These are phyloP conservation scores for Mesocentrotus franciscanus DNA, from an alignment of 53 echinoderm and acorn worm species.

Conservation along the genomic window DNA sequence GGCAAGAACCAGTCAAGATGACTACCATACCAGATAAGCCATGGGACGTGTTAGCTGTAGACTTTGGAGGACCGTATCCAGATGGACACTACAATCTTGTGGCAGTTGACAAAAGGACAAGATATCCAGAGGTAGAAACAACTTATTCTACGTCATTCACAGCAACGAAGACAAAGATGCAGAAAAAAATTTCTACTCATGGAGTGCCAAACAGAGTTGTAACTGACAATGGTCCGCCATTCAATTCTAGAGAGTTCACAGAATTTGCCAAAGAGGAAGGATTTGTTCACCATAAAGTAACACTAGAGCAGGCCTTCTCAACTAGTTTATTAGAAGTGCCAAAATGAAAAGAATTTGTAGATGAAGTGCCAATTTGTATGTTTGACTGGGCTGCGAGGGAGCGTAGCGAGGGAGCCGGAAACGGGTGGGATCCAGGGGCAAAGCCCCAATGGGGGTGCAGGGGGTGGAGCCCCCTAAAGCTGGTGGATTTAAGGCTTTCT, in stretches of 20 bases:
- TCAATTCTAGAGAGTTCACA: constrained; percentile 70
- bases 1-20: constrained; percentile 62
- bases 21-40: constrained; percentile 64
- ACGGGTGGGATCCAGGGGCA: no score
- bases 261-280: constrained; percentile 73
- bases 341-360: no score
- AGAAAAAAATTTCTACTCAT: constrained; percentile 47
- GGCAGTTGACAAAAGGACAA: constrained; percentile 57
- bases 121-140: constrained; percentile 71
- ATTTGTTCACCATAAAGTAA: constrained; percentile 71
- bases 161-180: constrained; percentile 63
- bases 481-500: no score
- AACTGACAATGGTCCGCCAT: constrained; percentile 75
- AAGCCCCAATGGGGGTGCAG: no score
- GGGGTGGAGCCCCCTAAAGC: no score
- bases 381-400: no score
- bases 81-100: constrained; percentile 67
- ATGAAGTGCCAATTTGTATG: no score
- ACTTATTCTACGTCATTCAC: constrained; percentile 71
- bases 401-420: no score
- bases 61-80: constrained; percentile 71
- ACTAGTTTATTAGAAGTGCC: no score
- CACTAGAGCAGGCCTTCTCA: constrained; percentile 71
- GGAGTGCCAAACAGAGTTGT: constrained; percentile 69
- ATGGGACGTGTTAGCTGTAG: constrained; percentile 63